Conservation (phyloP, 2,113 vertebrate genomes). For the Tychaedon coryphoeus region DNA sequence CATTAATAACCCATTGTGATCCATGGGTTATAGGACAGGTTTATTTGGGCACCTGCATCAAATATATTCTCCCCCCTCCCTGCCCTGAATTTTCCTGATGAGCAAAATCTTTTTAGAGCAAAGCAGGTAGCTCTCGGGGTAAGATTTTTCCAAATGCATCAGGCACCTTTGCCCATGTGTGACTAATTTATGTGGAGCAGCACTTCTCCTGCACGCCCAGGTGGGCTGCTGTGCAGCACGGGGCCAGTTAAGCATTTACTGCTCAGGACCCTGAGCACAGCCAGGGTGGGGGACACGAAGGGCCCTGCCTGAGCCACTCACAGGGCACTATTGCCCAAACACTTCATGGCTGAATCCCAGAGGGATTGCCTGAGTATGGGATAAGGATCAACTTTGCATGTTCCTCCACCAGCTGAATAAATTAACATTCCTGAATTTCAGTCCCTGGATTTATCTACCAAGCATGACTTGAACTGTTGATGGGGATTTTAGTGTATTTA, state of each 20-base stretch:
- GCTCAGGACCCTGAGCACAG: neutral
- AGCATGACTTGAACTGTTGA: neutral
- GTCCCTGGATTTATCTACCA: neutral
- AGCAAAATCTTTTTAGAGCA: neutral
- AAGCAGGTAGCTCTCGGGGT: neutral
- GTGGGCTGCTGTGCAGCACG: neutral
- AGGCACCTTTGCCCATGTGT: slow-evolving; percentile 1
- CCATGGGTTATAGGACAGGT: slow-evolving; percentile 33
- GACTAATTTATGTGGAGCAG: slow-evolving; percentile 46
- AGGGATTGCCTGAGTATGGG: neutral
- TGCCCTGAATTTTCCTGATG: neutral
- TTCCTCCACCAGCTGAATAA: neutral
- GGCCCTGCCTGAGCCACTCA: neutral
- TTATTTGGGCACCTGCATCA: slow-evolving; percentile 42
- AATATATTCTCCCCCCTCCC: neutral
- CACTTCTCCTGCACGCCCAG: neutral
- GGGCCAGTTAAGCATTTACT: neutral
- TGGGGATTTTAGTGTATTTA: slow-evolving; percentile 6
- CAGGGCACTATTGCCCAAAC: neutral
- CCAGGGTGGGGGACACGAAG: neutral
- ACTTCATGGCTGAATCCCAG: neutral
- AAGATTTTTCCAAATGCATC: neutral
- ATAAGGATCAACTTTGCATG: neutral
- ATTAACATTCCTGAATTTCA: slow-evolving; percentile 2
- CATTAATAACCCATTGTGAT: slow-evolving; percentile 45